Base-by-base conservation (phyloP, 2,888 invertebrate species). In the Thymelicus acteon region DNA sequence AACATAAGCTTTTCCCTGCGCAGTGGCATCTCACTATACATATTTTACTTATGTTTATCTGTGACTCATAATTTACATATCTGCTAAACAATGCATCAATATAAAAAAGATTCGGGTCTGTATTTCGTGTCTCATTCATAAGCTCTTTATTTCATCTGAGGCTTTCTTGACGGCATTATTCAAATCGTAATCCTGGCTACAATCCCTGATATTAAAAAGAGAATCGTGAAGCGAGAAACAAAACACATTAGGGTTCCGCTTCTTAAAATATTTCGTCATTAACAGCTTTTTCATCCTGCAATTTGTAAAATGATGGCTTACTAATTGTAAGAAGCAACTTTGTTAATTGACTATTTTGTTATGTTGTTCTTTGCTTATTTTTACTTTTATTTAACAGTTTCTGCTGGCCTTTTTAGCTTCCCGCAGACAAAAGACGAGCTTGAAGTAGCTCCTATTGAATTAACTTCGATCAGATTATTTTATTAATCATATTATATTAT, bases 121-220 rank as follows among this genome's bases (percentile, higher is more conserved):
- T 74, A 79, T 77, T 78, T 76, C 76, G 72, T 73, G 74, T 72
- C 74, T 76, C 77, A 78, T 76, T 77, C 77, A 73, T 77, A 78
- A 79, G 78, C 79, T 78, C 77, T 77, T 79, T 82, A 80, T 82
- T 79, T 78, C 77, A 76, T 79, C 78, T 78, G 74, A 76, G 78
- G 79, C 75, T 78, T 79, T 78, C 78, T 79, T 81, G 81, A 79
- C 74, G 78, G 77, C 75, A 79, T 84, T 82, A 83, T 83, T 84
- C 80, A 82, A 83, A 83, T 81, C 78, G 73, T 79, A 77, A 75
- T 77, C 78, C 76, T 69, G 72, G 70, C 67, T 74, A 78, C 80
- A 78, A 80, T 78, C 76, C 77, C 73, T 74, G 73, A 80, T 81
- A 81, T 82, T 82, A 81, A 82, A 82, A 80, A 79, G 75, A 76